Evolutionary conservation across 2,113 vertebrate genomes (phyloP), one percentile per base, ranked within the genome.

Genomic region (Dicaeum eximium): DNA sequence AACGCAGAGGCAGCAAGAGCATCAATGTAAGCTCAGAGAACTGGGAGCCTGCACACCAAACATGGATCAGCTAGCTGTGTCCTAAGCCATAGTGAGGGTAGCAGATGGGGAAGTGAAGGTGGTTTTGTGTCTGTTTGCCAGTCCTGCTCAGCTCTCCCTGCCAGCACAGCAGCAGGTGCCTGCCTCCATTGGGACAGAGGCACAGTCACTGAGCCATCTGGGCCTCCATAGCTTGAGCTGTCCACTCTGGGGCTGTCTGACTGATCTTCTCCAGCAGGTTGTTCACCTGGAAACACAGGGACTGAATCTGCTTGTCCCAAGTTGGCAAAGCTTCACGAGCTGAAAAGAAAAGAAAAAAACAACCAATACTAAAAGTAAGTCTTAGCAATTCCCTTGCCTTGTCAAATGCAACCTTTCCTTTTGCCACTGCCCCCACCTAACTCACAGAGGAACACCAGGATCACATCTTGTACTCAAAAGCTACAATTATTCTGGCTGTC

Each of bases 261-360:
- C 98, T 99, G 85, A 99, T 99, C 96, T 99, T 99, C 96, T 99
- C 99, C 96, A 99, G 97, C 37, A 99, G 98, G 95, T 99, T 99
- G 98, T 99, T 99, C 81, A 99, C 99, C 92, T 99, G 99, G 97
- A 99, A 99, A 98, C 99, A 99, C 86, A 99, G 98, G 1, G 99
- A 99, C 92, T 99, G 99, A 95, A 99, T 99, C 97, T 99, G 99
- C 95, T 99, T 99, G 97, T 99, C 99, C 99, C 99, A 99, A 0
- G 99, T 99, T 12, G 99, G 99, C 82, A 99, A 98, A 21, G 99
- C 99, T 97, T 99, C 99, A n/a, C 99, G 98, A 15, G 99, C 99
- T 99, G 94, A 35, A 53, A 45, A 44, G 93, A 47, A 45, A 40
- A 48, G 51, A 31, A 65, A n/a, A n/a, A 25, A 57, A 9, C 28